Conservation (phyloP, 2,113 vertebrate species). For the Vombatus ursinus region DNA sequence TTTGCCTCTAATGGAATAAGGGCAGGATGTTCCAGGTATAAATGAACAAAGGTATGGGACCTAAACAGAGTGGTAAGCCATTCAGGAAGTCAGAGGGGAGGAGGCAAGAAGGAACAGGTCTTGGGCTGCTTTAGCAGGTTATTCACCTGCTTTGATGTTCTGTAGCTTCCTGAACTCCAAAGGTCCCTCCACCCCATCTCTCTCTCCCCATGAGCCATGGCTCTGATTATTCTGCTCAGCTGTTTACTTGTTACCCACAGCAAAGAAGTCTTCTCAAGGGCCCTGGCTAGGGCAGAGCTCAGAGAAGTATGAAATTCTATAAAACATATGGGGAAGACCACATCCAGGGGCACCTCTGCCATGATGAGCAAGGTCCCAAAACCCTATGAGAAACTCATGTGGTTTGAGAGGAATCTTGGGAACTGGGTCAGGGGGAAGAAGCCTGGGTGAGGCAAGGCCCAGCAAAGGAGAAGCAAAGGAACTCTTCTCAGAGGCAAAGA, state of each 20-base stretch:
- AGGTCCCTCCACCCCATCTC: neutral
- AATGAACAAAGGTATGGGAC: neutral
- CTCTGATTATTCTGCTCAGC: neutral
- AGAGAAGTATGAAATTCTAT: neutral
- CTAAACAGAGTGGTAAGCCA: neutral
- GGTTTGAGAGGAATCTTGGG: neutral
- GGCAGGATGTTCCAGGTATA: neutral
- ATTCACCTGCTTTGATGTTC: neutral
- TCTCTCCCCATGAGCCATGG: neutral
- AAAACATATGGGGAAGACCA: neutral
- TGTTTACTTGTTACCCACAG: neutral
- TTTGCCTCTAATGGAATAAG: neutral
- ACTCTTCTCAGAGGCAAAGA: neutral
- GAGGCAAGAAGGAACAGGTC: neutral
- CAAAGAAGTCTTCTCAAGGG: neutral
- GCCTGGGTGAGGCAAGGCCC: neutral
- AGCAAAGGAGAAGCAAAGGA: too few relatives aligned
- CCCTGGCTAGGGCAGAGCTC: neutral
- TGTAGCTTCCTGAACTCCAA: neutral
- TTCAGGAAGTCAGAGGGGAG: neutral
- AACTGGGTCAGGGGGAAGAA: neutral
- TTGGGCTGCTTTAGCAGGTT: neutral
- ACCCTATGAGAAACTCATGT: neutral
- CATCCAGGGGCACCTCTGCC: neutral
- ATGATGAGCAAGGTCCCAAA: neutral